Conservation (phyloP, 2,888 invertebrate species). For the Drosophila anomalata region DNA sequence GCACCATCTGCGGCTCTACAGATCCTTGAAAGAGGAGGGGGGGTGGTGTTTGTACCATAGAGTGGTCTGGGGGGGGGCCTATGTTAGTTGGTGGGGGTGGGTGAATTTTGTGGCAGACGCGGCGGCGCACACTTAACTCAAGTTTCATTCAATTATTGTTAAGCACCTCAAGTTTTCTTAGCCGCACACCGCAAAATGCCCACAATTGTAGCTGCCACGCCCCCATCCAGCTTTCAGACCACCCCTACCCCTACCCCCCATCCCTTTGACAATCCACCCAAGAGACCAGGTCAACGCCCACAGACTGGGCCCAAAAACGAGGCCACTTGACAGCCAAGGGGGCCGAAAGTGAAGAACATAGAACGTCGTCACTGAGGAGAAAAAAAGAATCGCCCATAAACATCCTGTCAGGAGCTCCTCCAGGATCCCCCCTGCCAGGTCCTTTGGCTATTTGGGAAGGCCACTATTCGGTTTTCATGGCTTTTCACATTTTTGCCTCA, state of each 20-base stretch:
- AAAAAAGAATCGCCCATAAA: constrained; percentile 32
- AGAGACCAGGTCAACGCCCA: constrained; percentile 27
- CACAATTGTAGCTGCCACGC: constrained; percentile 26
- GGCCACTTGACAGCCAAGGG: constrained; percentile 53
- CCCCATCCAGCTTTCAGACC: background rate
- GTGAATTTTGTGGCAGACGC: background rate
- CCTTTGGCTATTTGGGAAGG: background rate
- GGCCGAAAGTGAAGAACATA: constrained; percentile 7
- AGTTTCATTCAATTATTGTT: constrained; percentile 78
- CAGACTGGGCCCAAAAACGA: constrained; percentile 43
- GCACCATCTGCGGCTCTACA: background rate
- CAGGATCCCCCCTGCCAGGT: background rate
- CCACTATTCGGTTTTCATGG: constrained; percentile 1
- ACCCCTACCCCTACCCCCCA: background rate
- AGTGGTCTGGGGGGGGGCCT: background rate
- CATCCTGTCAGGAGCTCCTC: constrained; percentile 31
- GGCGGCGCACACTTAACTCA: constrained; percentile 62
- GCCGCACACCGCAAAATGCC: constrained; percentile 64
- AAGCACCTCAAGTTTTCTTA: constrained; percentile 77
- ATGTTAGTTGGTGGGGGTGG: background rate
- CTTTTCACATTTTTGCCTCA: background rate
- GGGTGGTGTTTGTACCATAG: too few relatives aligned
- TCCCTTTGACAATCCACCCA: constrained; percentile 2
- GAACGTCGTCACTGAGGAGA: constrained; percentile 18
- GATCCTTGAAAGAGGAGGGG: background rate